Evolutionary conservation across 2,797 vertebrate genomes (phyloP).

Genomic region (Caiman crocodilus): DNA sequence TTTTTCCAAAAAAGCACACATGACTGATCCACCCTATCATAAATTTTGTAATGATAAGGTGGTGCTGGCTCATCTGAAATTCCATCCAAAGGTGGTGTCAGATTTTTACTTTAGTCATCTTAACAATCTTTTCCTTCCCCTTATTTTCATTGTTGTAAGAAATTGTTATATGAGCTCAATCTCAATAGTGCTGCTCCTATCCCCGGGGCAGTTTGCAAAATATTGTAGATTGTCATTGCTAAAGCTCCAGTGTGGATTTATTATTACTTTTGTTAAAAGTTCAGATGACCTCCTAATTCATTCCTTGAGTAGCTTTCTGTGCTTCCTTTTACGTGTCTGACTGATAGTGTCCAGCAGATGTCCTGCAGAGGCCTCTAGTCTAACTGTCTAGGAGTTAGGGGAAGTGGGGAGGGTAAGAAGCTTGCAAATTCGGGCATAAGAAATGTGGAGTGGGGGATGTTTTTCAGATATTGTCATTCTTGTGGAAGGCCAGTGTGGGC

Average conservation of each 20-base stretch:
- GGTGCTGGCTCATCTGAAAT: constrained; percentile 57
- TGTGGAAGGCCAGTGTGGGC: not conserved
- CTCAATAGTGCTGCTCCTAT: constrained; percentile 45
- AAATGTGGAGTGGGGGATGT: not conserved
- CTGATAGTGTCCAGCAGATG: not conserved
- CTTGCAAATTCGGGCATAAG: not conserved
- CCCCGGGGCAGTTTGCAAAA: constrained; percentile 21
- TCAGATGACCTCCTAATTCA: not conserved
- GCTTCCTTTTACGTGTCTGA: not conserved
- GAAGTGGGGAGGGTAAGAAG: not conserved
- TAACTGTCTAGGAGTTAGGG: not conserved
- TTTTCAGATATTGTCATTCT: rapidly evolving
- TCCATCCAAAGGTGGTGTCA: constrained; percentile 58
- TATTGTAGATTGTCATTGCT: constrained; percentile 46
- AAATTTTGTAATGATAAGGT: constrained; percentile 73
- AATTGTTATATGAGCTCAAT: constrained; percentile 58
- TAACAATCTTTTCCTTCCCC: constrained; percentile 58
- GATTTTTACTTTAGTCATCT: constrained; percentile 64
- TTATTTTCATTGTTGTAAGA: constrained; percentile 38
- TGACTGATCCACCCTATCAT: constrained; percentile 73
- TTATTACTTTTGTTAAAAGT: not conserved
- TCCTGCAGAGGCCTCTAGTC: not conserved
- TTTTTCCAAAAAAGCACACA: constrained; percentile 64
- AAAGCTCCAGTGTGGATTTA: not conserved
- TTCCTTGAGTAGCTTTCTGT: not conserved